Evolutionary conservation across 2,888 invertebrate species (phyloP), one percentile per base, ranked within the genome.

Genomic region (Tricholauxania praeusta): DNA sequence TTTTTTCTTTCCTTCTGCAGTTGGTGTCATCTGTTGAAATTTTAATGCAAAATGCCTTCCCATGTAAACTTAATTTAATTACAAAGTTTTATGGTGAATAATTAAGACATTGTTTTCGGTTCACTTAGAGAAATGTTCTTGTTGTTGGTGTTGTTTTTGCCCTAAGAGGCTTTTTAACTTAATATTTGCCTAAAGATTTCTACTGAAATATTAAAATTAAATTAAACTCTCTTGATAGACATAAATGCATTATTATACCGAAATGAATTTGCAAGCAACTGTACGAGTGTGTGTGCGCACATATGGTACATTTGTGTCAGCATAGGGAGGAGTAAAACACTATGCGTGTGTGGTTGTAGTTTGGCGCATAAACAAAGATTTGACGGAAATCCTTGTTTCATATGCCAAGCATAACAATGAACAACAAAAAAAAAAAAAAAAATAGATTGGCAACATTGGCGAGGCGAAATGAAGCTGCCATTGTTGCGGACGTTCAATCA

Each of bases 121-220:
- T 75, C 22, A 51, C 22, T 28, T 14, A 28, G 12, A 57, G 57
- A 28, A 22, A 57, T 39, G 8, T 39, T 39, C 10, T 39, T 39
- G 39, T 39, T 39, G 39, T 57, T 57, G 28, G 14, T 28, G 57
- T 12, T 57, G 14, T 19, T 19, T 57, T 7, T 5, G 76, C 79
- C 82, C 81, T 79, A 78, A 75, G 82, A 78, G 82, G 74, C 79
- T 76, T 78, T 81, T 82, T 78, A 80, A 79, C 71, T 77, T 78
- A 80, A 82, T 82, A 77, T 74, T 76, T 72, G 78, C 74, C 82
- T 81, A 81, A 80, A 79, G 76, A 82, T 74, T 78, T 76, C 76
- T 75, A 77, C 82, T 81, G 78, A 82, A 80, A 81, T 79, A 82
- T 82, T 79, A 82, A 79, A 79, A 79, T 81, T 78, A 76, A 80